Evolutionary conservation across 2,113 vertebrate genomes (phyloP).

Genomic region (Platichthys stellatus): DNA sequence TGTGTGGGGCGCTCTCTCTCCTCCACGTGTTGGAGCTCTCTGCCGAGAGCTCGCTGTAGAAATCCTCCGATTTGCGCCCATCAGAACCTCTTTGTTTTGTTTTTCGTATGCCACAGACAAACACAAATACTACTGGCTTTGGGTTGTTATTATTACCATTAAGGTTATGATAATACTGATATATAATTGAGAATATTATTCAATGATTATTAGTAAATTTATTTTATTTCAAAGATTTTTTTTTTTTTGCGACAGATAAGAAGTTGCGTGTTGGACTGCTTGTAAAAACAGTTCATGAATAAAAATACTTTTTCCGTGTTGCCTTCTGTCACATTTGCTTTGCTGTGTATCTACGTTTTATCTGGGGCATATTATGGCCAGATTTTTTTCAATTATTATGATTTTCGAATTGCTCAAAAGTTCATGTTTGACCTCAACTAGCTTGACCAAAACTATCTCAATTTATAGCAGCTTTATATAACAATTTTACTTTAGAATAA

Average conservation of each 20-base stretch:
- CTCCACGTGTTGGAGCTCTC: slow-evolving; percentile 26
- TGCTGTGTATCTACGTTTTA: not conserved
- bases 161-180: slow-evolving; percentile 74
- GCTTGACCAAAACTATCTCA: too few species aligned
- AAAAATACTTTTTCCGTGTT: slow-evolving; percentile 86
- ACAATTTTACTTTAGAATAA: too few species aligned
- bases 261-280: slow-evolving; percentile 86
- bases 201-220: slow-evolving; percentile 78
- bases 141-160: slow-evolving; percentile 77
- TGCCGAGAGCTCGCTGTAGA: slow-evolving; percentile 61
- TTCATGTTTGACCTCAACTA: too few species aligned
- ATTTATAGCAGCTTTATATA: too few species aligned
- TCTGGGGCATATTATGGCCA: not conserved
- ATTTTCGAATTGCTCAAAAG: not conserved
- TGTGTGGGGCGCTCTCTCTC: slow-evolving; percentile 61
- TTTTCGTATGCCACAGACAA: slow-evolving; percentile 70
- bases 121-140: slow-evolving; percentile 79
- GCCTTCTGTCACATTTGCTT: slow-evolving; percentile 33
- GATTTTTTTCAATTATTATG: not conserved
- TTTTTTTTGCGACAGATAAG: slow-evolving; percentile 78
- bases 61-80: slow-evolving; percentile 32
- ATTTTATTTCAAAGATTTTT: slow-evolving; percentile 71
- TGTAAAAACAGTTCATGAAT: slow-evolving; percentile 86
- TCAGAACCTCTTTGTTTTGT: slow-evolving; percentile 31
- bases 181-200: slow-evolving; percentile 80